Evolutionary conservation across 2,797 vertebrate species (phyloP), one percentile per base, ranked within the genome.

Genomic region (Parotocinclus haroldoi): DNA sequence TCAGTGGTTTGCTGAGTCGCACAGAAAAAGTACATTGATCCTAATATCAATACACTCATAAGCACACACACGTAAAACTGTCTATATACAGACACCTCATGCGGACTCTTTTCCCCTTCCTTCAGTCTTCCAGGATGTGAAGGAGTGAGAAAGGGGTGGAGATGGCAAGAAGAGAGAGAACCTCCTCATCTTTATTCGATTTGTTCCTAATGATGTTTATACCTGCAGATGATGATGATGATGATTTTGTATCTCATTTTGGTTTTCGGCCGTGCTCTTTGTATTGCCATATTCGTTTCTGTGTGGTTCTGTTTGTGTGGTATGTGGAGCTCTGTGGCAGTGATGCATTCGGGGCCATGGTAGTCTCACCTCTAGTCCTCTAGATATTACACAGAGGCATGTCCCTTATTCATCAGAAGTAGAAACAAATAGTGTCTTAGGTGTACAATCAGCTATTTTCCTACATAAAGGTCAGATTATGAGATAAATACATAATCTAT

Each of bases 71-170:
- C 57, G 14, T 7, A 50, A 16, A 4, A 9, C 38, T 55, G 54
- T 52, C 39, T 62, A 61, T 53, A 57, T 19, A 16, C 40, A 7
- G 8, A 37, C 19, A 58, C 5, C 12, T 14, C 7, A 56, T 9
- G 13, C 60, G 51, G 38, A 45, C 59, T 58, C 58, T 19, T 58
- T 57, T 70, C 61, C 51, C 57, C 69, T 69, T 64, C 50, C 50
- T 74, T 58, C 69, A 74, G 87, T 89, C 89, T 89, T 90, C 86
- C 90, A 88, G 78, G 77, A 80, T 84, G 56, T 79, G 78, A 76
- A 62, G 65, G 73, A 64, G 79, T 84, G 72, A 81, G 73, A 79
- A 83, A 82, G 80, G 57, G 79, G 67, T 76, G 80, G 81, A 77
- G 55, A 80, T 73, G 74, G 53, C 51, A 69, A 80, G 73, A 79